Conservation (phyloP, 2,888 invertebrate species). For the Campoletis raptor region DNA sequence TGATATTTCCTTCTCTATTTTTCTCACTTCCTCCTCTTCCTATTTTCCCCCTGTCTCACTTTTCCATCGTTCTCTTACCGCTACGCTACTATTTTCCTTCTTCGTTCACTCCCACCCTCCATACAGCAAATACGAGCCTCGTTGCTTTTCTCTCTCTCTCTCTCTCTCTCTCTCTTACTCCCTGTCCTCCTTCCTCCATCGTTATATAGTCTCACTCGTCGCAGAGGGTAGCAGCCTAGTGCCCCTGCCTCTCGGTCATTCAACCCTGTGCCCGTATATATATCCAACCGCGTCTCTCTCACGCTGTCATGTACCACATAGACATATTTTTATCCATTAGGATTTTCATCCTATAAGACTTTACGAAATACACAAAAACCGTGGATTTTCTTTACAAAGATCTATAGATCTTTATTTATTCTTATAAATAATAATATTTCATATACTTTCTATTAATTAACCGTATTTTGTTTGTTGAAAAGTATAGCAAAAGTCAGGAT, state of each 20-base stretch:
- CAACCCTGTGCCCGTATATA: constrained; percentile 76
- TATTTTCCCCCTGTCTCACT: constrained; percentile 45
- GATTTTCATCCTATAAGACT: constrained; percentile 59
- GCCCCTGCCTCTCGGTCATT: constrained; percentile 84
- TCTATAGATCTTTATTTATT: background rate
- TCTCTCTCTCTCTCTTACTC: constrained; percentile 65
- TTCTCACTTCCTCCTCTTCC: constrained; percentile 41
- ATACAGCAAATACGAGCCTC: constrained; percentile 56
- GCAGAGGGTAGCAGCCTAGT: constrained; percentile 84
- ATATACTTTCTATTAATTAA: background rate
- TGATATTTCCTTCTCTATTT: constrained; percentile 68
- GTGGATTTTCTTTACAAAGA: background rate
- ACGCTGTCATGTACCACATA: constrained; percentile 38
- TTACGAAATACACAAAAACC: constrained; percentile 21
- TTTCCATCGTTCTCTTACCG: constrained; percentile 37
- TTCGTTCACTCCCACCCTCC: constrained; percentile 70
- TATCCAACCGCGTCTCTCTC: constrained; percentile 57
- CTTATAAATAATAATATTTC: background rate
- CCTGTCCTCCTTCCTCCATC: constrained; percentile 70
- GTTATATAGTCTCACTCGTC: constrained; percentile 68
- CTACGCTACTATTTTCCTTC: constrained; percentile 50
- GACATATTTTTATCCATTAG: constrained; percentile 41
- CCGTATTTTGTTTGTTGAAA: too few species aligned
- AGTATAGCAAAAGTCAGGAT: background rate
- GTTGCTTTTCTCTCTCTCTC: constrained; percentile 27